Evolutionary conservation across 2,888 invertebrate species (phyloP), one percentile per base, ranked within the genome.

Genomic region (Parnassius orleans): DNA sequence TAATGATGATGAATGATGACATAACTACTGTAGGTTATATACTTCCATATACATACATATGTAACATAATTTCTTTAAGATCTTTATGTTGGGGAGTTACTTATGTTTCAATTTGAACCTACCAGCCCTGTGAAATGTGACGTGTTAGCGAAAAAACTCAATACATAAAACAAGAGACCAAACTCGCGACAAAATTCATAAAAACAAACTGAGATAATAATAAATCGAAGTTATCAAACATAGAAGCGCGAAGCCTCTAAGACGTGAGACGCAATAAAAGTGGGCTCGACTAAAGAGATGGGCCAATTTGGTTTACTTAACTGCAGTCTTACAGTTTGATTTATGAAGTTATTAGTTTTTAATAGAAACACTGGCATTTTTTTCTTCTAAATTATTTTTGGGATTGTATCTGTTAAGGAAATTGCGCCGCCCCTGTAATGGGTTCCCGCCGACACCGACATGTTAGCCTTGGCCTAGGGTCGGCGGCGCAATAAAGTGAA

Each of bases 241-340:
- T 64, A 70, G 73, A 48, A 48, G 15, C 76, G 76, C 75, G 73
- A 76, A 76, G 75, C 72, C 76, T 72, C 73, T 68, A 75, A 83
- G 79, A 81, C 78, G 80, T 80, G 83, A 77, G 71, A 71, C 72
- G 71, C 80, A 72, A 83, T 84, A 83, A 86, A 85, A 78, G 71
- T 73, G 73, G 77, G 74, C 77, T 73, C 67, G 72, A 72, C 69
- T 73, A 76, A 79, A 80, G 78, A 74, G 80, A 86, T 81, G 81
- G 80, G 75, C 81, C 85, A 87, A 87, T 87, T 88, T 86, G 81
- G 83, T 80, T 81, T 82, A 84, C 84, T 87, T 86, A 81, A 87
- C 84, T 82, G 83, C 83, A 80, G 84, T 83, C 84, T 80, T 78
- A 76, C 73, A 78, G 72, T 70, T 65, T 78, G 81, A 84, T 83